Evolutionary conservation across 2,797 vertebrate species (phyloP).

Genomic region (Podarcis siculus): DNA sequence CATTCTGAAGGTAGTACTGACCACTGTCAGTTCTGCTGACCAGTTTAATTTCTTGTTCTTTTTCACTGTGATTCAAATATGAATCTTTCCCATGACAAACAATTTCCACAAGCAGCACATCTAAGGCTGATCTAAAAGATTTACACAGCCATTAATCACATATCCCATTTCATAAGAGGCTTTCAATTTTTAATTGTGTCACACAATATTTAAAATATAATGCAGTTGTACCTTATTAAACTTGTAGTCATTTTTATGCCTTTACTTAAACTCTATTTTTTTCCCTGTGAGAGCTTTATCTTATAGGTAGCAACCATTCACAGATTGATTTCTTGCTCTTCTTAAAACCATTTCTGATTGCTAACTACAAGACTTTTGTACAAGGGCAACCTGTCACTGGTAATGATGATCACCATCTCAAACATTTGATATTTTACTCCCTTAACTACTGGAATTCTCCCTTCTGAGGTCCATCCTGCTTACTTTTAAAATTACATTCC

Average conservation of each 20-base stretch:
- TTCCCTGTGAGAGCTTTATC: background rate
- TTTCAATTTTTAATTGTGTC: background rate
- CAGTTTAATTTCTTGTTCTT: background rate
- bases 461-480: slow-evolving; percentile 65
- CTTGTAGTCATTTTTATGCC: background rate
- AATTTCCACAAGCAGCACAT: background rate
- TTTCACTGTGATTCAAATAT: background rate
- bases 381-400: slow-evolving; percentile 44
- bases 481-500: slow-evolving; percentile 73
- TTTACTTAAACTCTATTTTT: background rate
- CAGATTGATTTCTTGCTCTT: slow-evolving; percentile 58
- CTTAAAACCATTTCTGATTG: slow-evolving; percentile 44
- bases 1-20: background rate
- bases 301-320: background rate
- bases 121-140: background rate
- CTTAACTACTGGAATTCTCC: slow-evolving; percentile 57
- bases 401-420: slow-evolving; percentile 63
- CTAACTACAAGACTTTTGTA: slow-evolving; percentile 35
- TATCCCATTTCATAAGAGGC: background rate
- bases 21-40: background rate
- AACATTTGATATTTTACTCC: slow-evolving; percentile 62
- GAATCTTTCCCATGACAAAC: background rate
- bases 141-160: background rate
- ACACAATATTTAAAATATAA: background rate
- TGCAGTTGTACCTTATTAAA: background rate